Percentiles rank a stretch among this genome's conserved stretches.
These are phyloP conservation scores for Zoroaster sp. DNA, from an alignment of 53 echinoderm and acorn worm species.

Conservation along the genomic window DNA sequence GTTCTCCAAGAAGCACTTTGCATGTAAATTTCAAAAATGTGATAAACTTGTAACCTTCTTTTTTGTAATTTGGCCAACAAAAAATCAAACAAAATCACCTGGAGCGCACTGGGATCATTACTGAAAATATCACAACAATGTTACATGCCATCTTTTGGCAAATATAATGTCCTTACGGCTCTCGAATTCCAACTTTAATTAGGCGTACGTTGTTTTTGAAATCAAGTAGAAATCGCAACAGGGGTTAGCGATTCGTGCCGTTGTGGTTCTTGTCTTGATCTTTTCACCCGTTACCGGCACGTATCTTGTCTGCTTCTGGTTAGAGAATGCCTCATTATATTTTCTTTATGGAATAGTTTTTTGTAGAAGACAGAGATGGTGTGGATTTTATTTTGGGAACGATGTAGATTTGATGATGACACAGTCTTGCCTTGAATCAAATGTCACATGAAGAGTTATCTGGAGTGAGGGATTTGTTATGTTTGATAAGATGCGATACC, in stretches of 20 bases:
- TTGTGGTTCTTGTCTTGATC: neutral
- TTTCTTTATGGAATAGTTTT: neutral
- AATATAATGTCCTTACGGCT: neutral
- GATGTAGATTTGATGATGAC: neutral
- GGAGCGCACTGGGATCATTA: no score
- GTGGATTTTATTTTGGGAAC: neutral
- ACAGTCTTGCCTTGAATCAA: neutral
- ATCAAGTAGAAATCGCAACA: neutral
- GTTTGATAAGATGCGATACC: no score
- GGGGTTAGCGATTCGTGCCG: neutral
- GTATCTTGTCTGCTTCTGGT: neutral
- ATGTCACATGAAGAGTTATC: no score
- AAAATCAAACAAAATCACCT: no score
- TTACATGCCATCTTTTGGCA: neutral
- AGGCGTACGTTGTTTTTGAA: neutral
- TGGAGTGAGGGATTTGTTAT: no score
- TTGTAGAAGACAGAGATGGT: neutral
- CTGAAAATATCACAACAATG: no score
- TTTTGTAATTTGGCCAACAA: no score
- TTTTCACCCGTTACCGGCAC: neutral
- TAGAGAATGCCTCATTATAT: neutral
- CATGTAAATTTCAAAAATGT: no score
- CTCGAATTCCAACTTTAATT: neutral
- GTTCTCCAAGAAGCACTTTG: no score
- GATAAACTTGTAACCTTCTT: no score